A percentile compares a stretch with the other conserved stretches of the same genome.
phyloP scores from a whole-genome alignment of 2,797 vertebrate genomes.

The Streptopelia turtur region DNA sequence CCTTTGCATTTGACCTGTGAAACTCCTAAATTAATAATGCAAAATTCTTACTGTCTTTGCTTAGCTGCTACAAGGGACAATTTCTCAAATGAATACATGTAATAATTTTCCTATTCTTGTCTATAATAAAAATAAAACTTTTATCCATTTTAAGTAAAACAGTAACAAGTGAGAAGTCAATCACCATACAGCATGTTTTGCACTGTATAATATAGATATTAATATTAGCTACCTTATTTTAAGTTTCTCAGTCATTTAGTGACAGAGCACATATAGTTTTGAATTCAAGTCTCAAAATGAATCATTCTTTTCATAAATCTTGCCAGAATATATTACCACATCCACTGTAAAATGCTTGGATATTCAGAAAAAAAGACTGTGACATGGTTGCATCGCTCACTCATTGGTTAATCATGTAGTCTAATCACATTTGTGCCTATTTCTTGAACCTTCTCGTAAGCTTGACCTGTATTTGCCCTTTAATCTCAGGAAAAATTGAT shows the following conservation, averaged over 20 bases:
- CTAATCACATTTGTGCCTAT: neutral
- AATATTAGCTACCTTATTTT: conserved; percentile 30
- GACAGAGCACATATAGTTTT: conserved; percentile 1
- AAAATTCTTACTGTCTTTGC: neutral
- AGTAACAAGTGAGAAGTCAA: neutral
- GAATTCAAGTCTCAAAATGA: conserved; percentile 31
- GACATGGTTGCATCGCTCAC: neutral
- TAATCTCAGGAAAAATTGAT: neutral
- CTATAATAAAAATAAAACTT: neutral
- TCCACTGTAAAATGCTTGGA: neutral
- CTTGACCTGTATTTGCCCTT: conserved; percentile 3
- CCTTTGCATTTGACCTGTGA: neutral
- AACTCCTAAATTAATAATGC: neutral
- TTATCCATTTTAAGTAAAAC: neutral
- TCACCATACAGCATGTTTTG: neutral
- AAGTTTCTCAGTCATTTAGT: conserved; percentile 32
- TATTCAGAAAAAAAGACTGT: neutral
- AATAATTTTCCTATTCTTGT: neutral
- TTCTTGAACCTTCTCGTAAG: neutral
- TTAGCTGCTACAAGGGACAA: neutral
- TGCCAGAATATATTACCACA: neutral
- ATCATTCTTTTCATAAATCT: conserved; percentile 31
- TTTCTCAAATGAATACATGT: neutral
- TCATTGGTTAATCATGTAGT: neutral
- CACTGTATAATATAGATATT: neutral